Percentiles rank a stretch among this genome's conserved stretches.
phyloP scores from a whole-genome alignment of 2,113 vertebrate genomes.

The Crotalus horridus region DNA sequence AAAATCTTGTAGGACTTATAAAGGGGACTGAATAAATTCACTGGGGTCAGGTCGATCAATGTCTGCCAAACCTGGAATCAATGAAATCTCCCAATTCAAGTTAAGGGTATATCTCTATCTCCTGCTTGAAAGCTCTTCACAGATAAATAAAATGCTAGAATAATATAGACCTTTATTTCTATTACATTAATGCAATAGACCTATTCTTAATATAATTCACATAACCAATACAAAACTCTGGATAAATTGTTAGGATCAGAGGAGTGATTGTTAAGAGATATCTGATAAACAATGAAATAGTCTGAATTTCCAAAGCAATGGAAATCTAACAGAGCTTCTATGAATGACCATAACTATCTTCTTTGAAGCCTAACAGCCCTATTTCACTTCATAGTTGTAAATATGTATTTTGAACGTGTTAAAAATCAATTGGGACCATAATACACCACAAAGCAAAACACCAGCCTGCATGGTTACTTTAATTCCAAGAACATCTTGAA shows the following conservation, averaged over 20 bases:
- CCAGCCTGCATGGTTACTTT: too few species aligned
- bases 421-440: neutral
- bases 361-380: neutral
- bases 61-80: neutral
- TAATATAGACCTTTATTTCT: neutral
- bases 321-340: neutral
- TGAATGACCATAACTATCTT: neutral
- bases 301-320: neutral
- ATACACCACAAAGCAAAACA: too few species aligned
- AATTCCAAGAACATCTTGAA: too few species aligned
- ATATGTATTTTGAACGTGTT: neutral
- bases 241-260: neutral
- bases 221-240: neutral
- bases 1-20: neutral
- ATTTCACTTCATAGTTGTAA: neutral
- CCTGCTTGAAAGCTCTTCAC: neutral
- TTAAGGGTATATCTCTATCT: neutral
- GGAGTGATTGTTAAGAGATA: neutral
- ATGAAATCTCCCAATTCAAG: neutral
- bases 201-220: neutral
- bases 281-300: neutral
- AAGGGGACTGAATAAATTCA: neutral
- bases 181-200: neutral
- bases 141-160: neutral
- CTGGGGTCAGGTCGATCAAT: neutral